Base-by-base conservation (phyloP, 1,140 invertebrate genomes). In the Oryctes rhinoceros region DNA sequence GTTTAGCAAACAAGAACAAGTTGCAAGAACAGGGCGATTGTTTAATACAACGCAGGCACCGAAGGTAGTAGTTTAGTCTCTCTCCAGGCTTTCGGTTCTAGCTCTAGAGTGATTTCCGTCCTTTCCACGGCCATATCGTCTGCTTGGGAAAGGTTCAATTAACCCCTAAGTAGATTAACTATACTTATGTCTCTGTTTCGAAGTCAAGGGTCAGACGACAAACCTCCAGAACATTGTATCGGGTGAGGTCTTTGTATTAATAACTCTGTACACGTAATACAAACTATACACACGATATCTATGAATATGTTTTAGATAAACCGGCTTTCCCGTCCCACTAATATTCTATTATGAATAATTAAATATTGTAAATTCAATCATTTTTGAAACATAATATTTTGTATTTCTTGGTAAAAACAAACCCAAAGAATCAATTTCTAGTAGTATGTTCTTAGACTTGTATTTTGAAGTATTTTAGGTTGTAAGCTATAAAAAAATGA, bases 121-220 rank as follows among this genome's bases (percentile, higher is more conserved):
- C 67, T 71, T n/a, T 24, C 74, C 74, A 10, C 74, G 35, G 74
- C 37, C 30, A 76, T 76, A 76, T 76, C 74, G 74, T 44, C 74
- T 76, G 74, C 74, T 76, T 76, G 79, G 47, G 80, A 79, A 48
- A 48, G 78, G 78, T 80, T 78, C 81, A 81, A 81, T 81, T 81
- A 81, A 81, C 79, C 80, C 59, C 76, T 81, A 81, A 81, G 81
- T 81, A 80, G 81, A 81, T 81, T 81, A 81, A 80, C 81, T 67
- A 78, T 81, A 81, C 81, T 81, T 81, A 81, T 71, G 81, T 48
- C 74, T 71, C 53, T 81, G 48, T 76, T 81, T 39, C 74, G 74
- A 76, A 76, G 74, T 76, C 74, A 76, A 76, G 74, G 74, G 74
- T 76, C 74, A 48, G 35, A 47, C 37, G 20, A 71, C 67, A 24